Conservation (phyloP, 2,888 invertebrate species). For the Hyles lineata region DNA sequence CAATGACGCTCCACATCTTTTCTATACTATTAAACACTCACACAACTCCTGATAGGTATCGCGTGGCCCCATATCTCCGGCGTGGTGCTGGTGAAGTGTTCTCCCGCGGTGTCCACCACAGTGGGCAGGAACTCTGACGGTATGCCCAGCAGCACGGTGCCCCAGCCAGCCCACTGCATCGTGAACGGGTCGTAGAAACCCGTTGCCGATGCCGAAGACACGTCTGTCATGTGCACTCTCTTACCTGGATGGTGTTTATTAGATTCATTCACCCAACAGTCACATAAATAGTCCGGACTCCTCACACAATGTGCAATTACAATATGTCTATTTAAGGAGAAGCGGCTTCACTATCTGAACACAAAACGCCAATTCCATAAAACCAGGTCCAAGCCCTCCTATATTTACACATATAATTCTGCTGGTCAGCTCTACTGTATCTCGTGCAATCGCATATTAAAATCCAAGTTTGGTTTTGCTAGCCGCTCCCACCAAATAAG, state of each 20-base stretch:
- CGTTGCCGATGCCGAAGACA: constrained; percentile 95
- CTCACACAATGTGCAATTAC: too few relatives aligned
- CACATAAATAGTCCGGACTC: too few relatives aligned
- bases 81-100: constrained; percentile 88
- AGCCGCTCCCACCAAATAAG: too few relatives aligned
- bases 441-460: too few relatives aligned
- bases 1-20: too few relatives aligned
- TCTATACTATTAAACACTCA: constrained; percentile 70
- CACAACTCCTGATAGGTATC: constrained; percentile 92
- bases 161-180: constrained; percentile 92
- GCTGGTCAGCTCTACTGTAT: too few relatives aligned
- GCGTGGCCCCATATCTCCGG: constrained; percentile 89
- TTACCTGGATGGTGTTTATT: constrained; percentile 61
- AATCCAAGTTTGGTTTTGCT: too few relatives aligned
- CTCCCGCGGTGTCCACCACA: constrained; percentile 90
- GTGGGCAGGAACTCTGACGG: constrained; percentile 91
- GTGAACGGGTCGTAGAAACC: constrained; percentile 97
- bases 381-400: too few relatives aligned
- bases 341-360: too few relatives aligned
- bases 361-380: too few relatives aligned
- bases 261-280: neutral
- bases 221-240: constrained; percentile 91
- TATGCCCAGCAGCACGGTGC: constrained; percentile 89
- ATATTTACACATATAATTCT: too few relatives aligned
- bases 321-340: too few relatives aligned